A percentile compares a stretch with the other conserved stretches of the same genome.
Evolutionary conservation across 2,888 invertebrate genomes (phyloP).

Genomic region (Lasioglossum villosulum): DNA sequence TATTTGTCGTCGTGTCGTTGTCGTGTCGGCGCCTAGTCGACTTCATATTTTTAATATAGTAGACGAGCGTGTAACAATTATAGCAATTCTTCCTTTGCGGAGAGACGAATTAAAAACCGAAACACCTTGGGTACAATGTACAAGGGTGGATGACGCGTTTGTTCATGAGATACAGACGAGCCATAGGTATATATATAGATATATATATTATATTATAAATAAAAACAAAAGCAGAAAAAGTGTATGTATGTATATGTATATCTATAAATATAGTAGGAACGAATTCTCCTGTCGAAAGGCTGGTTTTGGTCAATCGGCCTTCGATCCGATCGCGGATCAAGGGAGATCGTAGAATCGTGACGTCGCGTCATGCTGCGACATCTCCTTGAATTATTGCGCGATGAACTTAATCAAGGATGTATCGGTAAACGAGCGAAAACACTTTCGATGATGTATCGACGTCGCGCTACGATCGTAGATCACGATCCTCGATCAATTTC

Average conservation of each 20-base stretch:
- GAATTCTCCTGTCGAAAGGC: constrained; percentile 54
- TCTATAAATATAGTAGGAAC: constrained; percentile 66
- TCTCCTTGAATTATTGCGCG: neutral
- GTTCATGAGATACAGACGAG: constrained; percentile 48
- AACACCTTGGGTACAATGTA: constrained; percentile 38
- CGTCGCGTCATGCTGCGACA: constrained; percentile 1
- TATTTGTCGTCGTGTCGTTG: constrained; percentile 44
- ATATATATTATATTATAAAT: constrained; percentile 53
- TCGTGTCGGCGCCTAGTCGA: constrained; percentile 57
- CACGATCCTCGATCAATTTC: constrained; percentile 39
- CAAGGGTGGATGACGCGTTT: constrained; percentile 40
- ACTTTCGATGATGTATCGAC: constrained; percentile 9
- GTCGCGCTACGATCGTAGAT: constrained; percentile 45
- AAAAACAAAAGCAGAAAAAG: constrained; percentile 10
- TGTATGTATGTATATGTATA: constrained; percentile 66
- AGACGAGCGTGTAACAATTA: constrained; percentile 40
- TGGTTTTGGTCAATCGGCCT: constrained; percentile 29
- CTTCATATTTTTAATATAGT: constrained; percentile 56
- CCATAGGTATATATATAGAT: constrained; percentile 50
- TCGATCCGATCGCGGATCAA: constrained; percentile 24
- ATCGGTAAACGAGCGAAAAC: constrained; percentile 2
- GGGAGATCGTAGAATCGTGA: constrained; percentile 19
- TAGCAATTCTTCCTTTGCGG: constrained; percentile 28
- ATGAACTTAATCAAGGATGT: neutral
- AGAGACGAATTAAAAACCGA: constrained; percentile 13